Evolutionary conservation across 2,888 invertebrate genomes (phyloP).

Genomic region (Eupsilia transversa): DNA sequence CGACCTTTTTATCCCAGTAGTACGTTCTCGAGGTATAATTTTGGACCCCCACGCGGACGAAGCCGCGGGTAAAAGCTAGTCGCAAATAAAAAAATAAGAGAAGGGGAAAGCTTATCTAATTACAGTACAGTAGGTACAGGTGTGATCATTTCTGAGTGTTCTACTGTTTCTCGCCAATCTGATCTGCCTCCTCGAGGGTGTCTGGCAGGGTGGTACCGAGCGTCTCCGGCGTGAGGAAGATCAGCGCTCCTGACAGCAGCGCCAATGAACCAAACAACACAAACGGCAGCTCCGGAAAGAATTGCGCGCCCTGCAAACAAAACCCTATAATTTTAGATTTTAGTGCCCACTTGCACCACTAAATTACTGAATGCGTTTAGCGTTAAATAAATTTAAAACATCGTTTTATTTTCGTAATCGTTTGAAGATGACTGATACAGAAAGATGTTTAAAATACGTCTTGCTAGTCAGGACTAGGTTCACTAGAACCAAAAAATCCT

Average conservation of each 20-base stretch:
- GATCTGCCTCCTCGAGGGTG: constrained; percentile 32
- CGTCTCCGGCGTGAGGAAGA: constrained; percentile 43
- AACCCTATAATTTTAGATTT: neutral
- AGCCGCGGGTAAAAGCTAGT: neutral
- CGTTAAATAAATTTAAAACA: neutral
- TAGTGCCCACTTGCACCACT: no score
- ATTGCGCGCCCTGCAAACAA: constrained; percentile 26
- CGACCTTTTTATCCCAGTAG: neutral
- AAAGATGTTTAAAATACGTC: neutral
- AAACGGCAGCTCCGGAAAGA: constrained; percentile 38
- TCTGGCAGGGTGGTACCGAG: constrained; percentile 32
- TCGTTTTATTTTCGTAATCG: no score
- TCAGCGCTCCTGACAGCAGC: constrained; percentile 22
- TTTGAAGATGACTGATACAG: neutral
- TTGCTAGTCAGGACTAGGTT: neutral
- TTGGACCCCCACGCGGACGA: neutral
- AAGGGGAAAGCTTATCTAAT: neutral
- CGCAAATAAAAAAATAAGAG: neutral
- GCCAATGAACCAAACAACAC: constrained; percentile 31
- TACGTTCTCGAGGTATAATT: neutral
- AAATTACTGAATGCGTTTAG: neutral
- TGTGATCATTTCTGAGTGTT: constrained; percentile 18
- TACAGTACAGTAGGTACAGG: neutral
- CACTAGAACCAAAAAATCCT: no score
- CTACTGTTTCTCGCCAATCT: constrained; percentile 21